Evolutionary conservation across 1,140 invertebrate genomes (phyloP).

Genomic region (Danaus plexippus): DNA sequence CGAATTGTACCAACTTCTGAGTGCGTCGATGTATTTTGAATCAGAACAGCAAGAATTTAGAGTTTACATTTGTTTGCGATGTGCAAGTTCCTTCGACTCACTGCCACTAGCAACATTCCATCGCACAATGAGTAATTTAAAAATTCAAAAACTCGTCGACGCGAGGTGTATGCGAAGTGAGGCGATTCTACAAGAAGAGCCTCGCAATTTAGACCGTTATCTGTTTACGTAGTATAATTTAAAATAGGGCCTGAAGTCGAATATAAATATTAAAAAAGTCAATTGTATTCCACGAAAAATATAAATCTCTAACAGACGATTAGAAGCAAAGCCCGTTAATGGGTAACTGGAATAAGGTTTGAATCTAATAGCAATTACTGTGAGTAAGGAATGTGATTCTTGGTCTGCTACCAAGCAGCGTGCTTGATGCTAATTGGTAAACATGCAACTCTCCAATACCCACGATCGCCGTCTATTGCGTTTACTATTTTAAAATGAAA

Average conservation of each 20-base stretch:
- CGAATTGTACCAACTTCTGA: slow-evolving; percentile 30
- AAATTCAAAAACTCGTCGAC: slow-evolving; percentile 73
- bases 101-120: slow-evolving; percentile 59
- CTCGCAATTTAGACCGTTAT: slow-evolving; percentile 64
- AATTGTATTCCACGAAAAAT: too few relatives aligned
- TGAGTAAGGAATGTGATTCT: slow-evolving; percentile 35
- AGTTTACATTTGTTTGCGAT: slow-evolving; percentile 52
- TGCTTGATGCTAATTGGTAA: slow-evolving; percentile 54
- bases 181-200: slow-evolving; percentile 53
- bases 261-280: too few relatives aligned
- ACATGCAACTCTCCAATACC: slow-evolving; percentile 42
- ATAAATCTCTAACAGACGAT: slow-evolving; percentile 3
- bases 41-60: slow-evolving; percentile 41
- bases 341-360: slow-evolving; percentile 25
- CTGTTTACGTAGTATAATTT: slow-evolving; percentile 38
- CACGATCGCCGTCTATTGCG: slow-evolving; percentile 34
- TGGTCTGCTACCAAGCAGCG: slow-evolving; percentile 31
- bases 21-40: slow-evolving; percentile 41
- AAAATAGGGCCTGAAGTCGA: too few relatives aligned
- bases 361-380: slow-evolving; percentile 44
- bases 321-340: slow-evolving; percentile 17
- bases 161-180: slow-evolving; percentile 49
- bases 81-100: slow-evolving; percentile 27
- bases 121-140: slow-evolving; percentile 73
- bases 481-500: slow-evolving; percentile 65